Evolutionary conservation across 2,888 invertebrate genomes (phyloP).

Genomic region (Athalia circularis): DNA sequence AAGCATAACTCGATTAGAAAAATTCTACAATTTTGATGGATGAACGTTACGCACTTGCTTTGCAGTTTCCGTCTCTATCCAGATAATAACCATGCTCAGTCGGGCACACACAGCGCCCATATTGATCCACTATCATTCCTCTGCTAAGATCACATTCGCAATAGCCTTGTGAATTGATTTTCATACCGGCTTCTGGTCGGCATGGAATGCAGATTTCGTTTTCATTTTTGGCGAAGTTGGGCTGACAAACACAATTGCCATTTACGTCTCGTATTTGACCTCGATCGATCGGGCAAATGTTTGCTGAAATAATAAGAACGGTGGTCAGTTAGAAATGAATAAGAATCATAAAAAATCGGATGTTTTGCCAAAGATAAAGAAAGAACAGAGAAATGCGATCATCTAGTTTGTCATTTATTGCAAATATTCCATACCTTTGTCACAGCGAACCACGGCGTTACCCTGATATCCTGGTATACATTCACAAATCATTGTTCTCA

Average conservation of each 20-base stretch:
- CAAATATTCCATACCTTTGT: constrained; percentile 78
- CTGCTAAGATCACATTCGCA: constrained; percentile 89
- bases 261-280: constrained; percentile 81
- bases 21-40: constrained; percentile 9
- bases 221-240: constrained; percentile 85
- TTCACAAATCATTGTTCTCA: constrained; percentile 92
- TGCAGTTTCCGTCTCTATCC: constrained; percentile 79
- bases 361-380: too few species aligned
- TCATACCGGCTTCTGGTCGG: constrained; percentile 82
- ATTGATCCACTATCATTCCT: constrained; percentile 86
- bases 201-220: constrained; percentile 88
- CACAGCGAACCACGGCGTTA: constrained; percentile 89
- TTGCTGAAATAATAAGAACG: constrained; percentile 73
- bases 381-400: not conserved
- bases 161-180: constrained; percentile 85
- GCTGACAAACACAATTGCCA: constrained; percentile 85
- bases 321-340: not conserved
- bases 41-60: constrained; percentile 71
- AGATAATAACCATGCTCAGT: constrained; percentile 81
- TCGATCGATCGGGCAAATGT: constrained; percentile 81
- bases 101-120: constrained; percentile 86
- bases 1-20: not conserved
- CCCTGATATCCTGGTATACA: constrained; percentile 91
- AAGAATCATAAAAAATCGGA: too few species aligned
- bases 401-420: constrained; percentile 17